A percentile compares a stretch with the other conserved stretches of the same genome.
phyloP scores from a whole-genome alignment of 2,797 vertebrate genomes.

The Ispidina lecontei region DNA sequence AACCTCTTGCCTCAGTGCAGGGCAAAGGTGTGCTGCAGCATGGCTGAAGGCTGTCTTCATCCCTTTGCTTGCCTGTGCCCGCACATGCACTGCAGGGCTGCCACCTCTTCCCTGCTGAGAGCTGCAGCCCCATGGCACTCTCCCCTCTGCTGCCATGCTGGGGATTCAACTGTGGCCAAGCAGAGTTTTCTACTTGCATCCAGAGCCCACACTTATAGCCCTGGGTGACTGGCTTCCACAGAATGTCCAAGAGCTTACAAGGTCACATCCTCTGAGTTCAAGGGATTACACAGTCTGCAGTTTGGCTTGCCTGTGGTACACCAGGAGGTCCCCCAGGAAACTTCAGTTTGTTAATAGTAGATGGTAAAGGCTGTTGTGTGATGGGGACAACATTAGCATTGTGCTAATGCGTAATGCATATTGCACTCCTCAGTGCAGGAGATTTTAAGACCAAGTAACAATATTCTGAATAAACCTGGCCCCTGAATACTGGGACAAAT shows the following conservation, averaged over 20 bases:
- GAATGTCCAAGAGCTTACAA: background rate
- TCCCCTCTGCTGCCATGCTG: background rate
- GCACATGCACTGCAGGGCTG: background rate
- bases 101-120: background rate
- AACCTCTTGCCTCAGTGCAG: background rate
- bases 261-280: background rate
- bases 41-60: background rate
- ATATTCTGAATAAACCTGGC: background rate
- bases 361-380: background rate
- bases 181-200: background rate
- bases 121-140: background rate
- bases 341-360: background rate
- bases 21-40: background rate
- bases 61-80: background rate
- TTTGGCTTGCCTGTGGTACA: background rate
- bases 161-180: background rate
- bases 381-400: background rate
- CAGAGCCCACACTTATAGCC: background rate
- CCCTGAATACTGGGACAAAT: background rate
- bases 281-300: background rate
- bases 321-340: background rate
- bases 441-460: background rate
- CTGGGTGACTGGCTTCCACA: background rate
- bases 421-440: background rate
- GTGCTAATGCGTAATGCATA: background rate